phyloP scores from a whole-genome alignment of 2,888 invertebrate genomes.

The Pecten maximus region DNA sequence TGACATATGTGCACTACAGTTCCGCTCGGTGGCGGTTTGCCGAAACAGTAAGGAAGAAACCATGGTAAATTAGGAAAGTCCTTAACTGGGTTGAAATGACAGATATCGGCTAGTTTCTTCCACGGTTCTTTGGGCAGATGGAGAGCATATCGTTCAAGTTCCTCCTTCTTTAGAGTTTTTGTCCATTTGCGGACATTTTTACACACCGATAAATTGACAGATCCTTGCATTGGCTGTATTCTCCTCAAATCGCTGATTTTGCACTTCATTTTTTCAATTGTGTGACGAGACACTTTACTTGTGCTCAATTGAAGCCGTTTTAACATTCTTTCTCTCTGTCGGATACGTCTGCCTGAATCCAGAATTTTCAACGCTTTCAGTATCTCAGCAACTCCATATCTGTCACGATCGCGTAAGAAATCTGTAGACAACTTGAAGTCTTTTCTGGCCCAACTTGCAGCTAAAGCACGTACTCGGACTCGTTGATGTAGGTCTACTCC shows the following conservation, averaged over 20 bases:
- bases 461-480: constrained; percentile 76
- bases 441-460: constrained; percentile 79
- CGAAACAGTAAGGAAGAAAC: constrained; percentile 81
- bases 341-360: constrained; percentile 75
- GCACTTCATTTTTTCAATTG: constrained; percentile 77
- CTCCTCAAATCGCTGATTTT: constrained; percentile 78
- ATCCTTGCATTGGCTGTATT: constrained; percentile 77
- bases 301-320: constrained; percentile 72
- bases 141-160: constrained; percentile 81
- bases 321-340: constrained; percentile 78
- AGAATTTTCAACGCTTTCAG: constrained; percentile 76
- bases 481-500: constrained; percentile 78
- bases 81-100: constrained; percentile 80
- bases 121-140: constrained; percentile 80
- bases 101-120: constrained; percentile 81
- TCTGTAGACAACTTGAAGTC: constrained; percentile 76
- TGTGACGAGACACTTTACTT: constrained; percentile 71
- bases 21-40: constrained; percentile 74
- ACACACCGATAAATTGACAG: constrained; percentile 79
- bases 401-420: constrained; percentile 71
- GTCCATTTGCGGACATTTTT: constrained; percentile 79
- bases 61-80: constrained; percentile 80
- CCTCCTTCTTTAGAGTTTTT: constrained; percentile 71
- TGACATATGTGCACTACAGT: constrained; percentile 72
- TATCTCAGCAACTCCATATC: constrained; percentile 78